Evolutionary conservation across 1,140 invertebrate species (phyloP), one percentile per base, ranked within the genome.

Genomic region (Eurytemora carolleeae): DNA sequence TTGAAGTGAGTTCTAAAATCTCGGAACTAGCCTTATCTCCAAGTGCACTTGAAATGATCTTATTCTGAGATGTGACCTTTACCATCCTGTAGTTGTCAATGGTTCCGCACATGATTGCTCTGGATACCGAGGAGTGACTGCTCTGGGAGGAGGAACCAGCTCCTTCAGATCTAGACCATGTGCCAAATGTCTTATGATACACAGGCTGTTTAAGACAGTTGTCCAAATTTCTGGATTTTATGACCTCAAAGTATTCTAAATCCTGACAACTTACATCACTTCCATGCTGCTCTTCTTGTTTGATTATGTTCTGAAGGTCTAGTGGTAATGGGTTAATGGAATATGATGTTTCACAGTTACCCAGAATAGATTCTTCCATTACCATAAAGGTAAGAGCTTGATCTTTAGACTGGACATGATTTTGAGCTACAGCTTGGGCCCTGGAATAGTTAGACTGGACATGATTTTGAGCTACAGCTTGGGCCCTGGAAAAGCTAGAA

Each of bases 291-390:
- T 26, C 31, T 44, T 44, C 31, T 22, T 63, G 52, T 44, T 62
- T 54, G 12, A 62, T 18, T 24, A 58, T 54, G 1, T 71, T 64
- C 1, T 74, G 15, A 65, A 76, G 69, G 63, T 76, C 74, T 20
- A 76, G 68, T 1, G 77, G 71, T 23, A 81, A 69, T 1, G 76
- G 77, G 17, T 74, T 73, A 7, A 84, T 76, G 22, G 81, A 76
- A 69, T 84, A 84, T 0, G 77, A 63, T 12, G 80, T 81, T 68
- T 82, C 79, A 66, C 79, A 82, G 68, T 77, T 76, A 55, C 83
- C 83, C 65, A 76, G 76, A 21, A 84, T 76, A 3, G 80, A 77
- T 63, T 79, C 76, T 65, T 85, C 83, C 78, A 82, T 79, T 24
- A 76, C 77, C 62, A 75, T 79, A 71, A 76, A 84, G 17, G 74